These are phyloP conservation scores for Onychomys torridus DNA, from an alignment of 2,797 vertebrate genomes.

Conservation along the genomic window DNA sequence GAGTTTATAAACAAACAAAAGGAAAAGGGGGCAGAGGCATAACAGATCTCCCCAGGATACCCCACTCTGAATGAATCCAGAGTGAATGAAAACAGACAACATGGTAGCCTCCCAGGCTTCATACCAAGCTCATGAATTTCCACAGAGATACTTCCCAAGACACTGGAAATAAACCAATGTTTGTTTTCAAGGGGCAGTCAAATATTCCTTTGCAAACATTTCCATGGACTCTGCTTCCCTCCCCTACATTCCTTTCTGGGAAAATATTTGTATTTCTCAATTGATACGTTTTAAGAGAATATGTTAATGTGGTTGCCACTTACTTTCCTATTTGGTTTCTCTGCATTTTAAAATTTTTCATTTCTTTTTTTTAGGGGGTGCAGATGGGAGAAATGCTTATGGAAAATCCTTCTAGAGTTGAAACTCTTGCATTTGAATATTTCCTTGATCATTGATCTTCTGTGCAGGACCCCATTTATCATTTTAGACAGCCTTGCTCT, in stretches of 20 bases:
- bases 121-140: slow-evolving; percentile 41
- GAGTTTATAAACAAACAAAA: slow-evolving; percentile 8
- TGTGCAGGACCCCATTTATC: slow-evolving; percentile 74
- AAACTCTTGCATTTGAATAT: slow-evolving; percentile 81
- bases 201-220: slow-evolving; percentile 37
- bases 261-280: slow-evolving; percentile 56
- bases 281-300: slow-evolving; percentile 50
- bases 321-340: slow-evolving; percentile 6
- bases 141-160: slow-evolving; percentile 49
- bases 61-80: not conserved
- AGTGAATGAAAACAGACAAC: not conserved
- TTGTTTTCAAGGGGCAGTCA: slow-evolving; percentile 65
- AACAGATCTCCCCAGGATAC: not conserved
- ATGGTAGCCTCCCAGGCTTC: not conserved
- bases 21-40: not conserved
- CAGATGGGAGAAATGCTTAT: slow-evolving; percentile 67
- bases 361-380: not conserved
- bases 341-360: not conserved
- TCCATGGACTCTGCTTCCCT: not conserved
- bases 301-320: slow-evolving; percentile 20
- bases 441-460: slow-evolving; percentile 81
- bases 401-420: slow-evolving; percentile 72
- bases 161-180: slow-evolving; percentile 45
- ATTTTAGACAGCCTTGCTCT: slow-evolving; percentile 75
- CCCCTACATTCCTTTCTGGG: slow-evolving; percentile 23